phyloP scores from a whole-genome alignment of 2,113 vertebrate genomes.

The Microtus oregoni region DNA sequence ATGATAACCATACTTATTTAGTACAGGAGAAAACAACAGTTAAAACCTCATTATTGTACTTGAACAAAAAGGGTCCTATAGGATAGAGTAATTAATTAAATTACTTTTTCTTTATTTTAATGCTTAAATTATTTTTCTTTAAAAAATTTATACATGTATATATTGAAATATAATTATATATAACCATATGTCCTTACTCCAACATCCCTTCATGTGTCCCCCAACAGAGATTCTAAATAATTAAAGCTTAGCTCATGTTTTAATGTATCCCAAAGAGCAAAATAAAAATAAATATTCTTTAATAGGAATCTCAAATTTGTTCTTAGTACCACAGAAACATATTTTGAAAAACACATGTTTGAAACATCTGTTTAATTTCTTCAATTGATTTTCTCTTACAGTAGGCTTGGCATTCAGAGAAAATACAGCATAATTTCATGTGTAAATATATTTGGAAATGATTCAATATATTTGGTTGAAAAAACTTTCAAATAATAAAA shows the following conservation, averaged over 20 bases:
- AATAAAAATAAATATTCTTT: slow-evolving; percentile 17
- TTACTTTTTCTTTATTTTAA: no score
- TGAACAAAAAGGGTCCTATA: slow-evolving; percentile 62
- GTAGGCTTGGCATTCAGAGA: slow-evolving; percentile 72
- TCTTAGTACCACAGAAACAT: slow-evolving; percentile 65
- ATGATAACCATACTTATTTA: slow-evolving; percentile 59
- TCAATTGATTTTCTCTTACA: slow-evolving; percentile 58
- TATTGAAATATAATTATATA: not conserved
- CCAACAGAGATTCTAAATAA: not conserved
- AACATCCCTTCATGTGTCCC: not conserved
- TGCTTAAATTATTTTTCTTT: not conserved
- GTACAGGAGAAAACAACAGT: not conserved
- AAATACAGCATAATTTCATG: slow-evolving; percentile 58
- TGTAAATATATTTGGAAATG: slow-evolving; percentile 51
- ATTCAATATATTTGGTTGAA: slow-evolving; percentile 54
- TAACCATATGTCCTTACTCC: not conserved
- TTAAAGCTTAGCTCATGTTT: slow-evolving; percentile 66
- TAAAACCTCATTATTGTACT: slow-evolving; percentile 60
- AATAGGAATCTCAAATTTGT: slow-evolving; percentile 68
- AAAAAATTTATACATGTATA: not conserved
- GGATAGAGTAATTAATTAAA: slow-evolving; percentile 67
- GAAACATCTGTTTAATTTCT: slow-evolving; percentile 76
- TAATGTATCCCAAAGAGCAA: slow-evolving; percentile 44
- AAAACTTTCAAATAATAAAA: slow-evolving; percentile 63
- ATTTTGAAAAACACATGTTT: slow-evolving; percentile 72